phyloP scores from a whole-genome alignment of 1,140 invertebrate genomes.

The Chlorops oryzae region DNA sequence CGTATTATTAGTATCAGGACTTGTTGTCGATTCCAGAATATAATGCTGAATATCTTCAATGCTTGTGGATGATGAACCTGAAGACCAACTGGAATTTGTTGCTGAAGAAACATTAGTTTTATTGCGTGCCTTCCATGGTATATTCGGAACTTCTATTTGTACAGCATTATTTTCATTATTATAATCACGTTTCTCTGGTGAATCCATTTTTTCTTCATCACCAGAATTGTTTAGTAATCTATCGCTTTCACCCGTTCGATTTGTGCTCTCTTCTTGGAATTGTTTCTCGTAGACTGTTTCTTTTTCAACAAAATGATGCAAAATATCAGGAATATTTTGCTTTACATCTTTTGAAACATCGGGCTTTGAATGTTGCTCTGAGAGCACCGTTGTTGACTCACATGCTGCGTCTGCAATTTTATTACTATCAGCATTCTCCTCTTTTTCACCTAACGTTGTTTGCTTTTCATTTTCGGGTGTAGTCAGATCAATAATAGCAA shows the following conservation, averaged over 20 bases:
- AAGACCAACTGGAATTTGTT: slow-evolving; percentile 31
- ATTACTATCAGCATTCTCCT: slow-evolving; percentile 24
- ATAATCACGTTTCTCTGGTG: slow-evolving; percentile 54
- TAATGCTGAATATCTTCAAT: slow-evolving; percentile 46
- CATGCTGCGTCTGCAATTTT: slow-evolving; percentile 33
- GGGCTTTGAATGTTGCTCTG: slow-evolving; percentile 21
- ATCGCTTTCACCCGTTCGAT: slow-evolving; percentile 4
- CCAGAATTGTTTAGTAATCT: slow-evolving; percentile 7
- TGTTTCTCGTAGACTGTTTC: slow-evolving; percentile 12
- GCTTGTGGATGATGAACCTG: slow-evolving; percentile 37
- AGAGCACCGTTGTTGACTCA: slow-evolving; percentile 14
- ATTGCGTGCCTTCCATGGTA: slow-evolving; percentile 55
- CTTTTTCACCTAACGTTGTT: slow-evolving; percentile 8
- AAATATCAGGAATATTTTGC: slow-evolving; percentile 38
- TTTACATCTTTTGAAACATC: slow-evolving; percentile 43
- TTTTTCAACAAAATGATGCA: slow-evolving; percentile 34
- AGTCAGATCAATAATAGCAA: slow-evolving; percentile 39
- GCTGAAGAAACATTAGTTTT: slow-evolving; percentile 13
- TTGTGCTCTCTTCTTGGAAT: slow-evolving; percentile 15
- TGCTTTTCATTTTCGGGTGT: slow-evolving; percentile 20
- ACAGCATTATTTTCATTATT: slow-evolving; percentile 51
- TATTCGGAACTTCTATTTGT: slow-evolving; percentile 55
- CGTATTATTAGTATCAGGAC: slow-evolving; percentile 45
- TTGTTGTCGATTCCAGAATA: slow-evolving; percentile 45
- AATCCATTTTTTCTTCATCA: slow-evolving; percentile 44